phyloP scores from a whole-genome alignment of 1,140 invertebrate species.

The Brachionus manjavacas region DNA sequence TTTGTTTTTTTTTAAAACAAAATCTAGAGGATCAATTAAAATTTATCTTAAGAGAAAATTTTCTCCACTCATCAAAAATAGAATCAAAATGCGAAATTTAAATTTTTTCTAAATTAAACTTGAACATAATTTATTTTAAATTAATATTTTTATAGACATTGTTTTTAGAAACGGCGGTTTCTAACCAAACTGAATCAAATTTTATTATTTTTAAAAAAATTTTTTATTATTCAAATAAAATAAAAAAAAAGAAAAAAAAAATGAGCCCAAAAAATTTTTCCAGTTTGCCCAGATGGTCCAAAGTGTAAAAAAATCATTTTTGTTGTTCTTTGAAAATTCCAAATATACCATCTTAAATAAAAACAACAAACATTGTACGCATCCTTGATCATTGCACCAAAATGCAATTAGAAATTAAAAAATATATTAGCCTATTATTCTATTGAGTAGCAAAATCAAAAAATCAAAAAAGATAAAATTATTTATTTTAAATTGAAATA shows the following conservation, averaged over 20 bases:
- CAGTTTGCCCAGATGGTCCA: too few species aligned
- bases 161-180: not conserved
- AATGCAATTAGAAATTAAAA: not conserved
- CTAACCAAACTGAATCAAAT: not conserved
- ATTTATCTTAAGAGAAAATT: too few species aligned
- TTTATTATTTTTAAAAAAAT: not conserved
- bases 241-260: too few species aligned
- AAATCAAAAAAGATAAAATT: not conserved
- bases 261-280: too few species aligned
- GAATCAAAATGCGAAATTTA: not conserved
- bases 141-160: not conserved
- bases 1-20: too few species aligned
- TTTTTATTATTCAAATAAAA: too few species aligned
- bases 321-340: not conserved
- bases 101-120: not conserved
- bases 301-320: not conserved
- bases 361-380: not conserved
- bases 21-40: too few species aligned
- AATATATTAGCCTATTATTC: not conserved
- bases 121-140: not conserved
- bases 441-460: too few species aligned
- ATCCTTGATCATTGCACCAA: not conserved
- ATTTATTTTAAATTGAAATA: not conserved
- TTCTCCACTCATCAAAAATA: too few species aligned
- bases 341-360: not conserved